Conservation (phyloP, 1,140 invertebrate genomes). For the Rhyacophila brunnea region DNA sequence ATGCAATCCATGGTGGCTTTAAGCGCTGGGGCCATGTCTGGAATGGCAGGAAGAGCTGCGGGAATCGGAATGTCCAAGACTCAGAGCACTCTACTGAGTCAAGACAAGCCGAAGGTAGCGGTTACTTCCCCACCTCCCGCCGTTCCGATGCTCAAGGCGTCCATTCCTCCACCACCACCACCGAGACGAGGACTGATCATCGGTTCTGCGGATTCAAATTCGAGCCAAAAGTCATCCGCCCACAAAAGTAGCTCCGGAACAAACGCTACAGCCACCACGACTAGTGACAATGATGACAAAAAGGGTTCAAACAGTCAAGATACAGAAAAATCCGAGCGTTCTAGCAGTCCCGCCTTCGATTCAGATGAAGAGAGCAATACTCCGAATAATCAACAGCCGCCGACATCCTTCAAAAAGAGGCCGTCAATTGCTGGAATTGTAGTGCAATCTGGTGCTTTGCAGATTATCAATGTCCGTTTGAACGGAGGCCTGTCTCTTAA, state of each 20-base stretch:
- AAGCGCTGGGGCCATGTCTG: conserved; percentile 82
- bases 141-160: conserved; percentile 14
- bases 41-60: conserved; percentile 83
- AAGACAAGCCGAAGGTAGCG: conserved; percentile 63
- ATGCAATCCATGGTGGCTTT: conserved; percentile 92
- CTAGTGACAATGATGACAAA: conserved; percentile 52
- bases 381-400: conserved; percentile 37
- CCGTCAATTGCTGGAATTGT: conserved; percentile 65
- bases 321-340: conserved; percentile 79
- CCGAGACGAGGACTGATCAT: conserved; percentile 41
- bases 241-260: conserved; percentile 58
- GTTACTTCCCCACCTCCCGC: conserved; percentile 6
- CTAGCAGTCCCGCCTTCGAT: conserved; percentile 92
- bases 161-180: conserved; percentile 42
- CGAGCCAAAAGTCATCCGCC: conserved; percentile 63
- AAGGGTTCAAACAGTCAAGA: conserved; percentile 44
- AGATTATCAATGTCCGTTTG: conserved; percentile 57
- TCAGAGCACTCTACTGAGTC: conserved; percentile 67
- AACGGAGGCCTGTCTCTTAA: conserved; percentile 58
- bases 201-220: conserved; percentile 57
- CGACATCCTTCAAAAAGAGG: conserved; percentile 53
- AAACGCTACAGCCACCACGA: conserved; percentile 59
- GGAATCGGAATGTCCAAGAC: conserved; percentile 81
- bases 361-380: conserved; percentile 84
- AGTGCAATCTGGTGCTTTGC: conserved; percentile 58